Evolutionary conservation across 2,888 invertebrate genomes (phyloP), one percentile per base, ranked within the genome.

Genomic region (Hetaerina titia): DNA sequence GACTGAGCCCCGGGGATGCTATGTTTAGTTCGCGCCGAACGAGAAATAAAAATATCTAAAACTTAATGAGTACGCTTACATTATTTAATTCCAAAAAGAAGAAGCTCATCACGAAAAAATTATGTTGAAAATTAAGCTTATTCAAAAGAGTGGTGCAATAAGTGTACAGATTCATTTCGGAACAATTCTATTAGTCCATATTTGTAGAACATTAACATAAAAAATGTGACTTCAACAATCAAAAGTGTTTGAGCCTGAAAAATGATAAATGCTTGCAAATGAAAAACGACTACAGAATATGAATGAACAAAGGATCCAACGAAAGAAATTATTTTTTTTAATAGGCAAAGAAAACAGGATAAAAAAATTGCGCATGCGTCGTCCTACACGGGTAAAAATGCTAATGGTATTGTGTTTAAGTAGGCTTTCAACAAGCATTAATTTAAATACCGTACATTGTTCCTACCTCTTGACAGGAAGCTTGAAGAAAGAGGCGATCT

Each of bases 391-490:
- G 89, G 92, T 57, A 63, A 92, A 92, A 92, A 92, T 92, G 92
- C 92, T 74, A 92, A 92, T 92, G 92, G 92, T 25, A 92, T 74
- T 92, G 74, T 92, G 25, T 92, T n/a, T 56, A n/a, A 60, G 69
- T 45, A 92, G 69, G 92, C 92, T 92, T 69, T 69, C 45, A 69
- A 92, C 74, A 92, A 56, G 92, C 92, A 92, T 56, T 92, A 74
- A 92, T 90, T 95, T 95, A 95, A 95, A 95, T 94, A 74, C 69
- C 92, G 69, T 92, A 95, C 97, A 97, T 98, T 98, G 98, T 98
- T 98, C 98, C 98, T 97, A 98, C 98, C 98, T 98, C 98, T 98
- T 98, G 98, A 97, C 98, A 98, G 97, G 97, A 97, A 97, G 98
- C 98, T 97, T 97, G 97, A 96, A 97, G 97, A 96, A 98, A 97